These are phyloP conservation scores for Orthochromis malagaraziensis DNA, from an alignment of 2,113 vertebrate species.

Conservation along the genomic window DNA sequence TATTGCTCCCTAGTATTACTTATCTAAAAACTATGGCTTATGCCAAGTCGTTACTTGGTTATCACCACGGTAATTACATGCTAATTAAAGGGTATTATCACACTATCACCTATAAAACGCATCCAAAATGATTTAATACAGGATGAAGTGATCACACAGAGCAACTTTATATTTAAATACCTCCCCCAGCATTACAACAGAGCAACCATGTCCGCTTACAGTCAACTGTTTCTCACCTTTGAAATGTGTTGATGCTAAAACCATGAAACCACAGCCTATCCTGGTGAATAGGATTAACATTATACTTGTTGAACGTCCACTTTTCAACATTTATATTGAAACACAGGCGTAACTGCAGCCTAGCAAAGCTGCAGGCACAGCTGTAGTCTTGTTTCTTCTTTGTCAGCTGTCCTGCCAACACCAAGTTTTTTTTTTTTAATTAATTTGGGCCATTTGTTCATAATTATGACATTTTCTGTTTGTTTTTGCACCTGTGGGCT, in stretches of 20 bases:
- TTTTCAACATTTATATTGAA: not conserved
- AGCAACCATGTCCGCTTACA: not conserved
- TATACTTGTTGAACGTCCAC: not conserved
- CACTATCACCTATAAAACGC: fast-evolving
- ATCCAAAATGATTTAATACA: not conserved
- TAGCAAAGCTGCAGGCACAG: not conserved
- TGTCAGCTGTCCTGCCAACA: not conserved
- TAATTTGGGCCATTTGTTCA: not conserved
- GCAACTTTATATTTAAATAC: not conserved
- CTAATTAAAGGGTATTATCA: not conserved
- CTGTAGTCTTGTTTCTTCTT: not conserved
- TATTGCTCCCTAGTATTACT: not conserved
- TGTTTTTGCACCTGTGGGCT: not conserved
- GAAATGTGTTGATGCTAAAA: not conserved
- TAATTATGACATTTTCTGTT: not conserved
- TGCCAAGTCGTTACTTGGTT: not conserved
- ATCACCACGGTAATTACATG: not conserved
- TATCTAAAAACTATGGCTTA: not conserved
- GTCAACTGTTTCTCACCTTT: not conserved
- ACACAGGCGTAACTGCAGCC: not conserved
- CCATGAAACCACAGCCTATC: not conserved
- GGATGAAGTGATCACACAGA: not conserved
- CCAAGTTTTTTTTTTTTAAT: not conserved
- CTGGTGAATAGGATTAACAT: not conserved
- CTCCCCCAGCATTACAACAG: not conserved